Conservation (phyloP, 2,113 vertebrate genomes). For the Coreoperca whiteheadi region DNA sequence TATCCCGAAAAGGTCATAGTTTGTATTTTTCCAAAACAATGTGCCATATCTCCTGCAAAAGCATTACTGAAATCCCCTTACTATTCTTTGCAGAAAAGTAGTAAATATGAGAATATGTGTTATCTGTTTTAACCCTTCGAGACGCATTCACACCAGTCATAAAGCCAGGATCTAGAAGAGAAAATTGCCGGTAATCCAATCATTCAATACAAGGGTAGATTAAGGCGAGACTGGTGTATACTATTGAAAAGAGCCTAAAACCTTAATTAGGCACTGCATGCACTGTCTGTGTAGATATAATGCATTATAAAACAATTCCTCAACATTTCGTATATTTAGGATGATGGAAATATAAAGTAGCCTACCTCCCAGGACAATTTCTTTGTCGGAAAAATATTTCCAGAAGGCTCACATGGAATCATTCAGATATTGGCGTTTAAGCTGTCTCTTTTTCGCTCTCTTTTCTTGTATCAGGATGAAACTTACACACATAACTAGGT, state of each 20-base stretch:
- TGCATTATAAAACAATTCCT: background rate
- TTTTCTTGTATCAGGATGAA: slow-evolving; percentile 4
- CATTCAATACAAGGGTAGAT: slow-evolving; percentile 29
- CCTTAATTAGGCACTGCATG: slow-evolving; percentile 1
- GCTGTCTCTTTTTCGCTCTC: background rate
- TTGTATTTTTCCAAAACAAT: background rate
- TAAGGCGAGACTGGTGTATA: slow-evolving; percentile 5
- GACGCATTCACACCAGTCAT: background rate
- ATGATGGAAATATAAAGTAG: background rate
- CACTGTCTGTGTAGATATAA: background rate
- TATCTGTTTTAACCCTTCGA: slow-evolving; percentile 9
- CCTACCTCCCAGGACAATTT: background rate
- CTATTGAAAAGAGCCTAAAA: slow-evolving; percentile 1
- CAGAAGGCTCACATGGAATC: background rate
- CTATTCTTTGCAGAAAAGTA: slow-evolving; percentile 20
- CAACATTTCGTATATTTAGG: background rate
- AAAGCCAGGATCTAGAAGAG: background rate
- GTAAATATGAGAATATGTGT: slow-evolving; percentile 18
- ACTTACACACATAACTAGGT: background rate
- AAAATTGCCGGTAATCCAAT: slow-evolving; percentile 33
- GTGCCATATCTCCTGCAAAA: background rate
- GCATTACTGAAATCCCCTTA: slow-evolving; percentile 3
- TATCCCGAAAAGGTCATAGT: background rate
- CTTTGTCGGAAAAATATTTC: background rate
- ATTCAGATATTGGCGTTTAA: background rate